Evolutionary conservation across 2,888 invertebrate species (phyloP), one percentile per base, ranked within the genome.

Genomic region (Meta bourneti): DNA sequence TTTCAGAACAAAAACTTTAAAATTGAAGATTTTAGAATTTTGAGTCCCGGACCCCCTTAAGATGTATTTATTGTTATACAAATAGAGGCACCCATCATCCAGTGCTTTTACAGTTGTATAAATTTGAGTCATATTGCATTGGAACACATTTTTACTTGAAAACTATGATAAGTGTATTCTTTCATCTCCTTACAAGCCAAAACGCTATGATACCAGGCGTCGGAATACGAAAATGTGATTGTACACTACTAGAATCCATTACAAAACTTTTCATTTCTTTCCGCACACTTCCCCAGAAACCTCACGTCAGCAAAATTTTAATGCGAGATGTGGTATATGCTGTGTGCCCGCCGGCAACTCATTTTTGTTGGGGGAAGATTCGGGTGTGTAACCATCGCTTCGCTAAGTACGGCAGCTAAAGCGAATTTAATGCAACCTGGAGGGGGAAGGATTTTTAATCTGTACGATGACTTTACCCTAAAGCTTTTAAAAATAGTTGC

Each of bases 391-490:
- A 61, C 61, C 16, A 5, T 16, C 16, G 13, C 11, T 5, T 61
- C 61, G 16, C 61, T 61, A 61, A 61, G 51, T 7, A 9, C n/a
- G 7, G 51, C 52, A 8, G 4, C 19, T 11, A 78, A 78, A 78
- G 11, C 8, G 52, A 52, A 54, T 78, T 78, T 78, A 78, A 78
- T 78, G 52, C 52, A 78, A 52, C n/a, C 78, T 52, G 9, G 51
- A 19, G 48, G 34, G 34, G 75, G 20, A 8, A 52, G 19, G 78
- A 78, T 19, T 19, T 52, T 78, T 54, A 52, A 54, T 78, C 20
- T 54, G 16, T 5, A 34, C 11, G 16, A 49, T 48, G 49, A 52
- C 11, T 19, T 78, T 61, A 11, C 61, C 61, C 61, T 61, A 16
- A 16, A 61, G 61, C 61, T 61, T 61, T 61, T 61, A 61, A 61